Evolutionary conservation across 2,797 vertebrate species (phyloP).

Genomic region (Neostethus bicornis): DNA sequence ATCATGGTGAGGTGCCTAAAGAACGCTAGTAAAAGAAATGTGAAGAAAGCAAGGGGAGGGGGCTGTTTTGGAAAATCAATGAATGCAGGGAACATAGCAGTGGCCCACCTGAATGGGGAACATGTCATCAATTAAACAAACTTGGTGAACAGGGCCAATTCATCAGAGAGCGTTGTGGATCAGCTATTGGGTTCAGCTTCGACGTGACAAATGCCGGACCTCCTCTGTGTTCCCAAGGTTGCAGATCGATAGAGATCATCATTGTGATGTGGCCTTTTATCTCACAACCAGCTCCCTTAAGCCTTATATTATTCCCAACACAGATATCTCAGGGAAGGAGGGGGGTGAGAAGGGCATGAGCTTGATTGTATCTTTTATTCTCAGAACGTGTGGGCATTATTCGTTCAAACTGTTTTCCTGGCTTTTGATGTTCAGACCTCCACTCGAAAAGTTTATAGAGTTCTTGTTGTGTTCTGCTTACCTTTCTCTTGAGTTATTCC

Average conservation of each 20-base stretch:
- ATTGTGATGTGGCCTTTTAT: constrained; percentile 85
- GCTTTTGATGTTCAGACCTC: constrained; percentile 44
- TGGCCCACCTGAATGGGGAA: constrained; percentile 72
- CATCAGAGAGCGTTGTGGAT: constrained; percentile 75
- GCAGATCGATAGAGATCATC: constrained; percentile 85
- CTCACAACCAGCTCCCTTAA: constrained; percentile 74
- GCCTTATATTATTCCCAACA: constrained; percentile 80
- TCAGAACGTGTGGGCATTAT: constrained; percentile 45
- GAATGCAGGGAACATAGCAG: constrained; percentile 61
- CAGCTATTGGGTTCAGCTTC: constrained; percentile 78
- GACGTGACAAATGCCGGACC: constrained; percentile 81
- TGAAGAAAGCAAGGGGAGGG: constrained; percentile 33
- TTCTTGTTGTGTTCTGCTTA: constrained; percentile 29
- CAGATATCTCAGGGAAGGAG: constrained; percentile 69
- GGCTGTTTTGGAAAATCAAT: constrained; percentile 75
- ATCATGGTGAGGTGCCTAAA: constrained; percentile 46
- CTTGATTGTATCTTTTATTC: constrained; percentile 71
- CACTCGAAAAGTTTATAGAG: constrained; percentile 33
- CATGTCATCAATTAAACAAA: constrained; percentile 84
- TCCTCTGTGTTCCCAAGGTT: constrained; percentile 79
- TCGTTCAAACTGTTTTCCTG: constrained; percentile 50
- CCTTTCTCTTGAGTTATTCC: constrained; percentile 37
- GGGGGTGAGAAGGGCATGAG: constrained; percentile 58
- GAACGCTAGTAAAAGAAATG: constrained; percentile 32
- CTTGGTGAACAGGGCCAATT: constrained; percentile 76